Conservation (phyloP, 2,113 vertebrate species). For the Hoplias malabaricus region DNA sequence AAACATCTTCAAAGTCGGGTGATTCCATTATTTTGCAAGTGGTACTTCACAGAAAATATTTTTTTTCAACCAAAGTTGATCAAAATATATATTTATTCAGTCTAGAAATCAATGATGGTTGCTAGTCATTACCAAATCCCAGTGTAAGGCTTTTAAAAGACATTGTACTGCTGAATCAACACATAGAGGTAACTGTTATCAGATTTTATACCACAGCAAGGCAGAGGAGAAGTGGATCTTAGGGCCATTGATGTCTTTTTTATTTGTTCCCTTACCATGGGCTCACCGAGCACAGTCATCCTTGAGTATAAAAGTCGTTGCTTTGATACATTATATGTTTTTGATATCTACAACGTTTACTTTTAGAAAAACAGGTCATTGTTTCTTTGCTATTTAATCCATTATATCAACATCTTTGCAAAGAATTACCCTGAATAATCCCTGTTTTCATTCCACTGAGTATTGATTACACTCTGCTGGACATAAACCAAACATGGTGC, state of each 20-base stretch:
- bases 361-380: constrained; percentile 22
- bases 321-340: constrained; percentile 32
- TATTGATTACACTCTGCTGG: constrained; percentile 27
- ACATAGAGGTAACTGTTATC: no score
- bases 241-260: constrained; percentile 35
- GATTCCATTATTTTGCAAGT: no score
- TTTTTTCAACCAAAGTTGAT: constrained; percentile 9
- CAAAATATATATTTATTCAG: constrained; percentile 33
- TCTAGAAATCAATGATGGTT: background rate
- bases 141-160: no score
- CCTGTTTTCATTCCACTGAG: constrained; percentile 1
- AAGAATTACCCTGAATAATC: constrained; percentile 37
- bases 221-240: constrained; percentile 15
- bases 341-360: constrained; percentile 14
- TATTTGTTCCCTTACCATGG: constrained; percentile 49
- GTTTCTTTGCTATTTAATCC: constrained; percentile 20
- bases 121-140: no score
- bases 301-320: constrained; percentile 27
- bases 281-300: constrained; percentile 29
- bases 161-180: no score
- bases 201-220: background rate
- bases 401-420: constrained; percentile 1
- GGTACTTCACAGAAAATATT: constrained; percentile 1
- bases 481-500: constrained; percentile 31
- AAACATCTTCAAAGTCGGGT: no score